A percentile compares a stretch with the other conserved stretches of the same genome.
phyloP scores from a whole-genome alignment of 2,797 vertebrate genomes.

The Pseudochaenichthys georgianus region DNA sequence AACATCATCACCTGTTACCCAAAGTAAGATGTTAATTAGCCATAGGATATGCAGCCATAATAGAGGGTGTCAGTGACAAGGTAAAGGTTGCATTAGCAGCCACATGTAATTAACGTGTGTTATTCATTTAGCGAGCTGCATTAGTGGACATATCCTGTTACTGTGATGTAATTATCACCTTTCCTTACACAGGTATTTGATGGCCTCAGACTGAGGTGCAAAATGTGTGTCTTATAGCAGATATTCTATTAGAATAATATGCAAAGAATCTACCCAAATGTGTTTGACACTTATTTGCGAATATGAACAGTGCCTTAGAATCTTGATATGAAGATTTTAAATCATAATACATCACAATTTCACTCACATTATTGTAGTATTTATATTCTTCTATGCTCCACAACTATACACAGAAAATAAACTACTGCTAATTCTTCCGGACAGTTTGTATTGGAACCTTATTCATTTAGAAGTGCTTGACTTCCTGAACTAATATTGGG shows the following conservation, averaged over 20 bases:
- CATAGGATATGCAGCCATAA: conserved; percentile 33
- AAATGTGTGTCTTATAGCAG: conserved; percentile 1
- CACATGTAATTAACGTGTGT: conserved; percentile 50
- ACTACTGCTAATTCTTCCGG: background rate
- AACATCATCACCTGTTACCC: conserved; percentile 15
- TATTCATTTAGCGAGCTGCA: conserved; percentile 58
- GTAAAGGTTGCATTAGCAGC: conserved; percentile 25
- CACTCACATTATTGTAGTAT: background rate
- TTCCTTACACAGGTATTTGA: conserved; percentile 19
- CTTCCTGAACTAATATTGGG: background rate
- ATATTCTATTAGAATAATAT: background rate
- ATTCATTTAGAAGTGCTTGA: background rate
- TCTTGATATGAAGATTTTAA: background rate
- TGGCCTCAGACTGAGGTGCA: background rate
- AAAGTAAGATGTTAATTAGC: conserved; percentile 24
- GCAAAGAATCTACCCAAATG: background rate
- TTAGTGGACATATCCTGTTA: conserved; percentile 55
- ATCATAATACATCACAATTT: background rate
- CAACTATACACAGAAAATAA: background rate
- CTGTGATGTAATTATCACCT: conserved; percentile 62
- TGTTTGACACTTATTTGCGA: background rate
- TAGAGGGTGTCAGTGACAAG: conserved; percentile 28
- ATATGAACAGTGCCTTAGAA: conserved; percentile 3
- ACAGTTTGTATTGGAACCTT: background rate
- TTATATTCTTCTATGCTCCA: background rate